Conservation (phyloP, 2,113 vertebrate species). For the Columbina picui region DNA sequence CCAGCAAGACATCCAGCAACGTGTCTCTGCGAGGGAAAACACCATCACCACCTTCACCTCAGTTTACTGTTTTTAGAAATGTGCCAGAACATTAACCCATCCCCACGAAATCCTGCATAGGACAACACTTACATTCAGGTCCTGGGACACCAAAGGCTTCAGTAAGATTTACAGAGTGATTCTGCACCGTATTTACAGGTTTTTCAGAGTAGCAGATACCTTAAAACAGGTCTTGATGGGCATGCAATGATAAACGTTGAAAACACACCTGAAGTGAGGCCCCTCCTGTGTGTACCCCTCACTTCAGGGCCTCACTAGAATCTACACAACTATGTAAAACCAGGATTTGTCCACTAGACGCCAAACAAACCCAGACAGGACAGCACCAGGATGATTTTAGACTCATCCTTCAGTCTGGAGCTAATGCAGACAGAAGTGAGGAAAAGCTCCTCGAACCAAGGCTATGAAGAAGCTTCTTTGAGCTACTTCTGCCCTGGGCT, state of each 20-base stretch:
- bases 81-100: background rate
- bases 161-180: background rate
- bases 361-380: background rate
- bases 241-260: background rate
- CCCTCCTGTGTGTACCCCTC: background rate
- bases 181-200: background rate
- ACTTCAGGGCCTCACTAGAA: background rate
- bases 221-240: background rate
- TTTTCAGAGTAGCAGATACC: background rate
- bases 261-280: rapidly evolving
- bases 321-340: rapidly evolving
- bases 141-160: background rate
- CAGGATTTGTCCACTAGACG: background rate
- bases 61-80: background rate
- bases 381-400: background rate
- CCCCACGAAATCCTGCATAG: rapidly evolving
- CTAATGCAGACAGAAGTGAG: background rate
- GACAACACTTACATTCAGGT: background rate
- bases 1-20: background rate
- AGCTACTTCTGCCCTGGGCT: background rate
- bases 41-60: background rate
- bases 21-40: background rate
- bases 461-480: background rate
- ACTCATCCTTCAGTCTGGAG: background rate
- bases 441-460: background rate